These are phyloP conservation scores for Oostethus manadensis DNA, from an alignment of 2,113 vertebrate genomes.

Conservation along the genomic window DNA sequence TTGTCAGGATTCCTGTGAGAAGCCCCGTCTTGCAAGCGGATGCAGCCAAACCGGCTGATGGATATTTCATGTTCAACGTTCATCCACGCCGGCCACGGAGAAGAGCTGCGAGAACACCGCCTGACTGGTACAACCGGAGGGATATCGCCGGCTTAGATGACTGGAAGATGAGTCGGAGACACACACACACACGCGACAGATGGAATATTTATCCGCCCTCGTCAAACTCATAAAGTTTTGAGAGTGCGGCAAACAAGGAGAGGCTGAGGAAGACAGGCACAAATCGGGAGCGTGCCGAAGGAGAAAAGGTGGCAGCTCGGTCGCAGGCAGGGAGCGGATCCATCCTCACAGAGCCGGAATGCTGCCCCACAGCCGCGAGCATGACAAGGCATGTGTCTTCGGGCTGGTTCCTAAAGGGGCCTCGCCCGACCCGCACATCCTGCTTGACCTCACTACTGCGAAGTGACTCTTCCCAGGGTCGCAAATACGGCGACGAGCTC, in stretches of 20 bases:
- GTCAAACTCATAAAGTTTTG: conserved; percentile 68
- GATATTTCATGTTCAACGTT: conserved; percentile 38
- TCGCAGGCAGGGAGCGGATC: conserved; percentile 76
- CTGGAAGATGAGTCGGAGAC: conserved; percentile 53
- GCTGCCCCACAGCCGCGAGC: conserved; percentile 72
- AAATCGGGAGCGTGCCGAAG: conserved; percentile 31
- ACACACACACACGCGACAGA: conserved; percentile 51
- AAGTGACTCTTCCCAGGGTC: not conserved
- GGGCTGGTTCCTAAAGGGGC: not conserved
- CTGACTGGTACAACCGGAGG: conserved; percentile 63
- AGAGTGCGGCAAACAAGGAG: conserved; percentile 48
- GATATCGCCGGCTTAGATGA: conserved; percentile 64
- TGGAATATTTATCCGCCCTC: conserved; percentile 69
- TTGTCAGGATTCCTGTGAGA: too few species aligned
- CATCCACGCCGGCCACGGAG: conserved; percentile 52
- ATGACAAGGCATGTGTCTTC: conserved; percentile 35
- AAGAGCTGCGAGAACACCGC: conserved; percentile 44
- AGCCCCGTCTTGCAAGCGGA: conserved; percentile 6
- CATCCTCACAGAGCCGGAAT: conserved; percentile 75
- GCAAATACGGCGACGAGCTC: not conserved
- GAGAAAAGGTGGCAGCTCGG: conserved; percentile 71
- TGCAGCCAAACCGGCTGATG: conserved; percentile 27
- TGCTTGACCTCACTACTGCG: not conserved
- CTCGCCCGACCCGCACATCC: not conserved
- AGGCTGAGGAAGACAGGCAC: conserved; percentile 33